These are phyloP conservation scores for Zaprionus kolodkinae DNA, from an alignment of 1,140 invertebrate species.

Conservation along the genomic window DNA sequence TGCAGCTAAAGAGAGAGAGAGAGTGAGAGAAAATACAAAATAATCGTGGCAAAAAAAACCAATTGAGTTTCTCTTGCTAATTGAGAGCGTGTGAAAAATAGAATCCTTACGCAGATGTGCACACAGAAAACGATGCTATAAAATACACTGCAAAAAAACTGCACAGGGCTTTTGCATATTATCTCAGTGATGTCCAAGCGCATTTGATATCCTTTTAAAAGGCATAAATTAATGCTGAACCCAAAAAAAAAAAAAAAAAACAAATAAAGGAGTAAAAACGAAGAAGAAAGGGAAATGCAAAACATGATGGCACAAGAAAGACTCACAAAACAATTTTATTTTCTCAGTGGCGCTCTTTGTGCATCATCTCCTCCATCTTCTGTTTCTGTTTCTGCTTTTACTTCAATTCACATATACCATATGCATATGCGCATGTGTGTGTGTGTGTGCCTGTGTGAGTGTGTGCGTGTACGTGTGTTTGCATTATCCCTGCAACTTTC, in stretches of 20 bases:
- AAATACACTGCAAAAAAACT: constrained; percentile 45
- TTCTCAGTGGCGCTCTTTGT: constrained; percentile 54
- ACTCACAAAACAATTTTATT: constrained; percentile 65
- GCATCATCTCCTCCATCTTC: constrained; percentile 17
- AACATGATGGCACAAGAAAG: constrained; percentile 20
- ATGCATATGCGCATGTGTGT: neutral
- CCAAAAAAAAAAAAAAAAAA: constrained; percentile 9
- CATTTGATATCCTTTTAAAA: constrained; percentile 69
- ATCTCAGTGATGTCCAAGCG: constrained; percentile 35
- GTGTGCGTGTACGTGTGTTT: constrained; percentile 29
- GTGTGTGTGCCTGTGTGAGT: neutral
- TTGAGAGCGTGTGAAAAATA: constrained; percentile 72
- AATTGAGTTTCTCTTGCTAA: constrained; percentile 29
- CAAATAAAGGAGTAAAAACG: too few relatives aligned
- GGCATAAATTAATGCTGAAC: constrained; percentile 65
- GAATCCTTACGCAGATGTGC: constrained; percentile 70
- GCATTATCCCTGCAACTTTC: constrained; percentile 63
- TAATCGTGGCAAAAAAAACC: neutral
- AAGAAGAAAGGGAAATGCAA: constrained; percentile 13
- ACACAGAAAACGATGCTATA: constrained; percentile 36
- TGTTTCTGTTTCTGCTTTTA: neutral
- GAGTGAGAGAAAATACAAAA: neutral
- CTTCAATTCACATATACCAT: constrained; percentile 38
- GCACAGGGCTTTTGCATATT: constrained; percentile 15
- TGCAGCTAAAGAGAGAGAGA: neutral